Evolutionary conservation across 23 tunicate genomes (phyloP).

Genomic region (Clavelina lepadiformis): DNA sequence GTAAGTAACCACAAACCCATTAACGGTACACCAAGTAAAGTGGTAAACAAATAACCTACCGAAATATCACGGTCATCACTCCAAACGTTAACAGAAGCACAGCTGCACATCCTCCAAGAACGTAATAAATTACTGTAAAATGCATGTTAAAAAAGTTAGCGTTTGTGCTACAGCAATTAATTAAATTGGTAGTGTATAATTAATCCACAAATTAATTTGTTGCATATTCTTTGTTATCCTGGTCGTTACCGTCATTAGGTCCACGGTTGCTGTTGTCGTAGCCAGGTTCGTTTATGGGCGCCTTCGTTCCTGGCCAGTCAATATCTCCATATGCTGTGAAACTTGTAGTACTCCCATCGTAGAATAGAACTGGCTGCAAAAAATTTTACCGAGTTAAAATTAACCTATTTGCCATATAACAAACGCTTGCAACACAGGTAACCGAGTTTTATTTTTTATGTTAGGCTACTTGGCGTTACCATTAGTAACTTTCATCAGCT

Average conservation of each 20-base stretch:
- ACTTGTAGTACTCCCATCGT: slow-evolving; percentile 9
- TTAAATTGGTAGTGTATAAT: background rate
- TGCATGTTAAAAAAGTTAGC: background rate
- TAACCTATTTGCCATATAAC: background rate
- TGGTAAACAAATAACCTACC: slow-evolving; percentile 11
- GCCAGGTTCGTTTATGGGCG: slow-evolving; percentile 60
- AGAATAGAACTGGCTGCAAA: slow-evolving; percentile 10
- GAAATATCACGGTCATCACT: slow-evolving; percentile 18
- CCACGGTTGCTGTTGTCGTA: slow-evolving; percentile 6
- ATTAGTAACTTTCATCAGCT: background rate
- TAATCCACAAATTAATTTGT: background rate
- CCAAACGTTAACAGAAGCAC: slow-evolving; percentile 26
- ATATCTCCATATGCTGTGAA: slow-evolving; percentile 18
- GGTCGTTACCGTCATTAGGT: slow-evolving; percentile 1
- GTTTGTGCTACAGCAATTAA: background rate
- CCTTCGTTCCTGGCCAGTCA: slow-evolving; percentile 72
- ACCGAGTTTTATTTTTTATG: background rate
- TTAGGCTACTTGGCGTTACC: background rate
- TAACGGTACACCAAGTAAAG: no score
- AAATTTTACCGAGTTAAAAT: background rate
- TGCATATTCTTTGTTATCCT: background rate
- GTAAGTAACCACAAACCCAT: no score
- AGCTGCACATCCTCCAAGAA: slow-evolving; percentile 24
- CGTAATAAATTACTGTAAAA: slow-evolving; percentile 25
- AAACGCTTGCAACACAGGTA: background rate